Evolutionary conservation across 2,888 invertebrate genomes (phyloP).

Genomic region (Drosophila seclusa): DNA sequence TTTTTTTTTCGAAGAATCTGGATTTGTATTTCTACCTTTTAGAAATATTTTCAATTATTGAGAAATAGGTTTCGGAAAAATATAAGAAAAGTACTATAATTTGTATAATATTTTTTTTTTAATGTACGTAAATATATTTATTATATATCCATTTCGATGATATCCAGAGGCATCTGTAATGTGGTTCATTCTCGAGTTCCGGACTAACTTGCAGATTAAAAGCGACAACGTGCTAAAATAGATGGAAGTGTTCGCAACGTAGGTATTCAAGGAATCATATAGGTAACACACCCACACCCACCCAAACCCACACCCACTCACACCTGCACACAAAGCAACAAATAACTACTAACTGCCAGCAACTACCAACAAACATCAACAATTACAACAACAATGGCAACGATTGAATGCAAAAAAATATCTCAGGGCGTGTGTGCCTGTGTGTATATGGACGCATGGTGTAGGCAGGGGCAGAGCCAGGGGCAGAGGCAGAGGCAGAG

Average conservation of each 20-base stretch:
- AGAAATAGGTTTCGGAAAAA: too few relatives aligned
- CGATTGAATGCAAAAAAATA: conserved; percentile 16
- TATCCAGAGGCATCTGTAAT: not conserved
- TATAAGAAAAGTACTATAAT: not conserved
- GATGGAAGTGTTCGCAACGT: not conserved
- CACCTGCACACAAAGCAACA: not conserved
- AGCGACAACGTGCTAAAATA: conserved; percentile 19
- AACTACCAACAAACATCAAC: conserved; percentile 11
- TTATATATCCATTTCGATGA: not conserved
- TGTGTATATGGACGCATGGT: not conserved
- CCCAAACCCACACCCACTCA: not conserved
- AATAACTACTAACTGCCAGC: conserved; percentile 11
- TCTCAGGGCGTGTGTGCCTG: not conserved
- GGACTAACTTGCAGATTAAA: not conserved
- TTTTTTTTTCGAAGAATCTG: not conserved
- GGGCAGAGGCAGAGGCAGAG: not conserved
- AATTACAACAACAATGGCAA: conserved; percentile 35
- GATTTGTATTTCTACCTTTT: not conserved
- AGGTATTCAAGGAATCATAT: conserved; percentile 15
- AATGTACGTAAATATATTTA: not conserved
- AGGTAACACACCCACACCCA: conserved; percentile 9
- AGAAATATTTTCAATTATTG: too few relatives aligned
- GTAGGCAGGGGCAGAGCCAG: not conserved
- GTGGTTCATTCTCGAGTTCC: not conserved
- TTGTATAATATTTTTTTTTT: not conserved